Base-by-base conservation (phyloP, 2,888 invertebrate genomes). In the Lithosia quadra region DNA sequence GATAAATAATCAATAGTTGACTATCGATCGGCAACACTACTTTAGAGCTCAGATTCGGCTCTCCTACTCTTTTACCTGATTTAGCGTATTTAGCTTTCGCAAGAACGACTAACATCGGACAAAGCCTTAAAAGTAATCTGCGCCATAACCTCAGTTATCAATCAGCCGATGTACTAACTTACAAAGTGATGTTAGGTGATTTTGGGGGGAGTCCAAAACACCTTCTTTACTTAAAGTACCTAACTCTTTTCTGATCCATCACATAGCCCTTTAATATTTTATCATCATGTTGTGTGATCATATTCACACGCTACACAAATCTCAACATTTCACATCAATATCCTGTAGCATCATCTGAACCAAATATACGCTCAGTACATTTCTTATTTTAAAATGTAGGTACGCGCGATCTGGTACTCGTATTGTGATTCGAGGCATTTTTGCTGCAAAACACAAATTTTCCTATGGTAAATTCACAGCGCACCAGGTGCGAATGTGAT, bases 401-500 rank as follows among this genome's bases (percentile, higher is more conserved):
- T 60, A 63, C 58, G 62, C 61, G 10, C 60, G 58, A 67, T 64
- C 72, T 69, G n/a, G 28, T 28, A 28, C n/a, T n/a, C 28, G 64
- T 69, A 76, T 79, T 75, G 77, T 76, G 72, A 79, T 76, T 79
- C 74, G 22, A 34, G 60, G 62, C 72, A 70, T 61, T 73, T 69
- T 69, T 60, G 56, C 56, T 39, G 61, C 55, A 28, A 65, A 69
- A 70, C 58, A 56, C 28, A 72, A 71, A 68, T 67, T 71, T 62
- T 58, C 61, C 53, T 73, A 53, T 22, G 18, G 28, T 28, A 59
- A 65, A 63, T 71, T 68, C 57, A 28, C 34, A 1, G 64, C 53
- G 74, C 59, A 73, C 64, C 80, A 79, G 77, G 69, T 79, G 78
- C 65, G 43, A 58, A 55, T 76, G 61, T 67, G 77, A 79, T 74